Base-by-base conservation (phyloP, 2,888 invertebrate genomes). In the Drosophila macrospina region DNA sequence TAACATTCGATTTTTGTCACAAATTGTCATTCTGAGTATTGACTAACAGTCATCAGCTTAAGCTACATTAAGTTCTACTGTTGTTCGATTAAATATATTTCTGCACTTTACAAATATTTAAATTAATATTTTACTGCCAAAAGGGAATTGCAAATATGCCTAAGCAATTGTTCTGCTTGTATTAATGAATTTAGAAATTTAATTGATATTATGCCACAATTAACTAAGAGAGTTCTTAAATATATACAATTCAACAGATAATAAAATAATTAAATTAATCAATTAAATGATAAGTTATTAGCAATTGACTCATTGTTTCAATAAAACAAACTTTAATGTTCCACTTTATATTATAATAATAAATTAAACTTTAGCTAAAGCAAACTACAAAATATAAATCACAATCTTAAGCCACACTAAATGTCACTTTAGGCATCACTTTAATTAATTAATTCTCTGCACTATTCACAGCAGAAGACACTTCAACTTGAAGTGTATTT, bases 1-100 rank as follows among this genome's bases (percentile, higher is more conserved):
- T 5, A 2, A 1, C 32, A n/a, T 11, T 32, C 16, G 15, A 20
- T 47, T 32, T 63, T 39, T 44, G 44, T 52, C 59, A 64, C 63
- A 44, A 44, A 60, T 5, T 34, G 7, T 26, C 10, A 24, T 13
- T 28, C 28, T 11, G 4, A 7, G 13, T 13, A 32, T 15, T 34
- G 11, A 32, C 4, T 50, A 26, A 13, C 10, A 5, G 8, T 28
- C 10, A 41, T 52, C 28, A 41, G 16, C 52, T 5, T 5, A 16
- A 28, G n/a, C 8, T 30, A 41, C 41, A 52, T 52, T 52, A 30
- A 41, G 20, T 48, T 0, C 16, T 4, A 11, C 15, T 11, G n/a
- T 3, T 20, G 1, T 15, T 16, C 5, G 39, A 4, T 15, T 2
- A 15, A 13, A 0, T 13, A 37, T 37, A 37, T n/a, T n/a, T 30